Conservation (phyloP, 2,797 vertebrate species). For the Huso huso region DNA sequence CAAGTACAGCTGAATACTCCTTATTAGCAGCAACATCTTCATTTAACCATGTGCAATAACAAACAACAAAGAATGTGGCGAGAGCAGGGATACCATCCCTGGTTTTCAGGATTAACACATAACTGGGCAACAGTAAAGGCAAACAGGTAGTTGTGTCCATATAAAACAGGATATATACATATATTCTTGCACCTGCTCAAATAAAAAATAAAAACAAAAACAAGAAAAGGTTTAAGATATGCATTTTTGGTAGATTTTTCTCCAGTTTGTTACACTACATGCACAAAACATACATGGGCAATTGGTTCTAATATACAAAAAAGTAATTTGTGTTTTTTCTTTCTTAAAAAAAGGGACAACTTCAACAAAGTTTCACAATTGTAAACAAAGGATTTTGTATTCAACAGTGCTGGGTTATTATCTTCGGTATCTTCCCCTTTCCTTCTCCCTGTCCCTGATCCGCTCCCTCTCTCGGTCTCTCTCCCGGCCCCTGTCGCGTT, state of each 20-base stretch:
- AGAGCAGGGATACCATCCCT: slow-evolving; percentile 39
- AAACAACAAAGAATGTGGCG: slow-evolving; percentile 54
- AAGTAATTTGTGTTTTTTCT: slow-evolving; percentile 18
- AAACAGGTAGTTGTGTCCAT: slow-evolving; percentile 22
- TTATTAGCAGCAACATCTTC: slow-evolving; percentile 61
- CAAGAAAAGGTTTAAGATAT: slow-evolving; percentile 31
- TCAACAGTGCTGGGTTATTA: slow-evolving; percentile 53
- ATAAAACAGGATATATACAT: slow-evolving; percentile 19
- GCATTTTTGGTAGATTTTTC: slow-evolving; percentile 51
- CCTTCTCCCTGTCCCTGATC: slow-evolving; percentile 71
- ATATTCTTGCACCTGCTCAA: slow-evolving; percentile 21
- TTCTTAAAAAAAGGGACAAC: slow-evolving; percentile 26
- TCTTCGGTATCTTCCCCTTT: slow-evolving; percentile 88
- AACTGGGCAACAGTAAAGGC: slow-evolving; percentile 23
- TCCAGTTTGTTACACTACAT: slow-evolving; percentile 71
- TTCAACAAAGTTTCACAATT: slow-evolving; percentile 47
- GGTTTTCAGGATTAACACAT: slow-evolving; percentile 24
- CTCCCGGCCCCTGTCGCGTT: slow-evolving; percentile 68
- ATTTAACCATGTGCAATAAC: slow-evolving; percentile 60
- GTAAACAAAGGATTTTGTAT: slow-evolving; percentile 36
- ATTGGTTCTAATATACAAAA: slow-evolving; percentile 26
- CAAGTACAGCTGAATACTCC: slow-evolving; percentile 56
- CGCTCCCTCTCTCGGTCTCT: slow-evolving; percentile 71
- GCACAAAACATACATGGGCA: slow-evolving; percentile 61
- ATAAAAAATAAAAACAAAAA: slow-evolving; percentile 43